Evolutionary conservation across 1,140 invertebrate genomes (phyloP).

Genomic region (Berghia stephanieae): DNA sequence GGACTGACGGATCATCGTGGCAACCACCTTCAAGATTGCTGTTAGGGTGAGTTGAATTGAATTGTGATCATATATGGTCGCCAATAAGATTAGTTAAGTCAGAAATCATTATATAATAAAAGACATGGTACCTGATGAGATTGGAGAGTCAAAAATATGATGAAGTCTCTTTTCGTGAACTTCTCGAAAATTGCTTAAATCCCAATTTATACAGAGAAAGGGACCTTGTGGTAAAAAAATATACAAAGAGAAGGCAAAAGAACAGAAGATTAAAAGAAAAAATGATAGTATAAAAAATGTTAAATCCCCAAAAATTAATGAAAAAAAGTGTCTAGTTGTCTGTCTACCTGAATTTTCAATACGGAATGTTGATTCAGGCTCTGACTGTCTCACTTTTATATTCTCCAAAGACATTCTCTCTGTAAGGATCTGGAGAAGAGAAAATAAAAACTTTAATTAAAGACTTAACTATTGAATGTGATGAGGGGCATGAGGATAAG

Average conservation of each 20-base stretch:
- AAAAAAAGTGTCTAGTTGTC: not conserved
- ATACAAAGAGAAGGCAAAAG: too few species aligned
- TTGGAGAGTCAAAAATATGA: too few species aligned
- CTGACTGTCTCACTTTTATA: slow-evolving; percentile 87
- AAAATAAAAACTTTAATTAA: slow-evolving; percentile 13
- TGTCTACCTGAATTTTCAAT: slow-evolving; percentile 97
- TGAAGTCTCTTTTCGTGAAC: too few species aligned
- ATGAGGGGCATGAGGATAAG: not conserved
- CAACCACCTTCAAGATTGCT: slow-evolving; percentile 99
- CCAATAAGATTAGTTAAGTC: too few species aligned
- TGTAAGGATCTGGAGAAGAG: slow-evolving; percentile 81
- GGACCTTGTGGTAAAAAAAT: too few species aligned
- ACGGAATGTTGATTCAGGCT: slow-evolving; percentile 92
- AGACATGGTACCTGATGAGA: too few species aligned
- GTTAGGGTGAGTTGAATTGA: slow-evolving; percentile 59
- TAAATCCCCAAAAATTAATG: not conserved
- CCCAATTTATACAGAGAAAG: too few species aligned
- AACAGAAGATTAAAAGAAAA: too few species aligned
- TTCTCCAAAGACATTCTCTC: slow-evolving; percentile 96
- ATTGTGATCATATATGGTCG: too few species aligned
- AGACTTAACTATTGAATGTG: not conserved
- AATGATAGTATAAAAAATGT: not conserved
- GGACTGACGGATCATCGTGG: slow-evolving; percentile 94
- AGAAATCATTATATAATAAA: too few species aligned
- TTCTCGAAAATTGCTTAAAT: too few species aligned